These are phyloP conservation scores for Episyrphus balteatus DNA, from an alignment of 1,140 invertebrate genomes.

Conservation along the genomic window DNA sequence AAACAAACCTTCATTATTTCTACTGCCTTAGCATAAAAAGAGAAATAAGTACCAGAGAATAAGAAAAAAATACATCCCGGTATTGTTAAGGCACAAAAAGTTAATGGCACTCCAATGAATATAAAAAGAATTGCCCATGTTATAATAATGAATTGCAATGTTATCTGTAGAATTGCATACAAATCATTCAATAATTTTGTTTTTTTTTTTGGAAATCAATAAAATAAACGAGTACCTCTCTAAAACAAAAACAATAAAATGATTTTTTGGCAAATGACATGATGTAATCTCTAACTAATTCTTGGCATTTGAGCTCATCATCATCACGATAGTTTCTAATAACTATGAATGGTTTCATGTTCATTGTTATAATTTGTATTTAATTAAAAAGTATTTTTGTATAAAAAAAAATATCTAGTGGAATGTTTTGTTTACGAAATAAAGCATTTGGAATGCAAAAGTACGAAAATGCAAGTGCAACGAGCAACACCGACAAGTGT, in stretches of 20 bases:
- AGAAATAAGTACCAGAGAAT: slow-evolving; percentile 28
- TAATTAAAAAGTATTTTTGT: no score
- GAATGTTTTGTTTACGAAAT: no score
- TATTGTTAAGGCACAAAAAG: slow-evolving; percentile 29
- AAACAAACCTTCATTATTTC: slow-evolving; percentile 23
- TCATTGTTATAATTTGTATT: no score
- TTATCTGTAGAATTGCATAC: slow-evolving; percentile 20
- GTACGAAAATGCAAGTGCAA: no score
- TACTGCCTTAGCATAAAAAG: slow-evolving; percentile 30
- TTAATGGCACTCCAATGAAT: slow-evolving; percentile 30
- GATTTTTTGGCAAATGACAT: slow-evolving; percentile 33
- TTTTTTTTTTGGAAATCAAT: no score
- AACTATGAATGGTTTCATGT: slow-evolving; percentile 34
- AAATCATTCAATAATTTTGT: slow-evolving; percentile 1
- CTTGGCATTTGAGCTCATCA: slow-evolving; percentile 32
- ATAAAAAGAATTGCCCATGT: slow-evolving; percentile 37
- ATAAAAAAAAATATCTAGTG: no score
- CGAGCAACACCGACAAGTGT: no score
- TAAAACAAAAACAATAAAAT: slow-evolving; percentile 26
- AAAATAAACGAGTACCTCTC: slow-evolving; percentile 23
- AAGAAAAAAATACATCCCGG: slow-evolving; percentile 28
- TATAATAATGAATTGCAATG: slow-evolving; percentile 32
- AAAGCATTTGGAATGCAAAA: no score
- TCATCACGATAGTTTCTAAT: slow-evolving; percentile 27
- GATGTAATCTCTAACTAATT: slow-evolving; percentile 30